Evolutionary conservation across 1,140 invertebrate species (phyloP).

Genomic region (Bombus breviceps): DNA sequence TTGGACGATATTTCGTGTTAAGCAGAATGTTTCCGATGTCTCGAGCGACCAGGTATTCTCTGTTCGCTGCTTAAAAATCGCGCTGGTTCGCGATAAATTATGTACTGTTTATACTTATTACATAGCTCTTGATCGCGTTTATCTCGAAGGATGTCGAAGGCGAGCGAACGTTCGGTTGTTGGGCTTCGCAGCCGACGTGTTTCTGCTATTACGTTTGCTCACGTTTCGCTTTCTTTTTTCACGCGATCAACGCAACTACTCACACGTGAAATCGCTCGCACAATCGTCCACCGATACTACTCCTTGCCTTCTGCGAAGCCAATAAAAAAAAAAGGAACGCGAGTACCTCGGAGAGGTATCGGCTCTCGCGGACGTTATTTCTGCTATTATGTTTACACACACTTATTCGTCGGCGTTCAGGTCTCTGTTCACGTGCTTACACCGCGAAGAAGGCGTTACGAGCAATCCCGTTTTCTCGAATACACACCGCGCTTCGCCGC

Average conservation of each 20-base stretch:
- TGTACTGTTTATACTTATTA: conserved; percentile 11
- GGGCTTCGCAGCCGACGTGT: conserved; percentile 17
- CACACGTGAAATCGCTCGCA: conserved; percentile 64
- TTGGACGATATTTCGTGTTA: neutral
- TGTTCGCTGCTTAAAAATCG: neutral
- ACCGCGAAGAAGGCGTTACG: conserved; percentile 66
- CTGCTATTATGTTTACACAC: conserved; percentile 68
- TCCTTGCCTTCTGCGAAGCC: conserved; percentile 33
- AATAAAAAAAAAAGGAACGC: conserved; percentile 48
- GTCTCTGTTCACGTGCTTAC: conserved; percentile 52
- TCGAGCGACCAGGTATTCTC: too few species aligned
- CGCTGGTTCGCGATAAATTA: neutral
- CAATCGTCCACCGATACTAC: conserved; percentile 17
- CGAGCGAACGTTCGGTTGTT: neutral
- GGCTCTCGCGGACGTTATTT: conserved; percentile 53
- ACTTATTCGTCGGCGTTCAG: conserved; percentile 37
- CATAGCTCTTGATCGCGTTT: neutral
- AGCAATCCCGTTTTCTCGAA: conserved; percentile 69
- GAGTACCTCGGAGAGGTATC: neutral
- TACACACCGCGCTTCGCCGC: conserved; percentile 45
- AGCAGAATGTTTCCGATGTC: neutral
- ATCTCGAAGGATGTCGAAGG: neutral
- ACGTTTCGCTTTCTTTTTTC: conserved; percentile 58
- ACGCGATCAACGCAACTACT: conserved; percentile 66
- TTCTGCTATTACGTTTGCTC: conserved; percentile 61